Evolutionary conservation across 2,888 invertebrate species (phyloP), one percentile per base, ranked within the genome.

Genomic region (Cheilosia variabilis): DNA sequence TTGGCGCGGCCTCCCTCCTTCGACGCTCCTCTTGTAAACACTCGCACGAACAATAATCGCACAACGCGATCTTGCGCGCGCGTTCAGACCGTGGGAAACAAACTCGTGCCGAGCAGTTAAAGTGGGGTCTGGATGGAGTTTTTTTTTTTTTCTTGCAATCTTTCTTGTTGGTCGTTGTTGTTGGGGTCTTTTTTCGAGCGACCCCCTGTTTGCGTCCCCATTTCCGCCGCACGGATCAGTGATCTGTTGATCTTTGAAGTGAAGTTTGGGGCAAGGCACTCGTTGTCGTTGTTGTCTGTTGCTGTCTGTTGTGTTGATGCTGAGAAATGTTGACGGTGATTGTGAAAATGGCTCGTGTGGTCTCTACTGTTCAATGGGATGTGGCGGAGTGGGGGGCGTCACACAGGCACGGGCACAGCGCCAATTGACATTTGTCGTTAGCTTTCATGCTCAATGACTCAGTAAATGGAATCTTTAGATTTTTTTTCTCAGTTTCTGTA

Each of bases 71-170:
- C 87, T 77, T 88, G 86, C 81, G 88, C 89, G 89, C 90, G 88
- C 88, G 87, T 88, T 88, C 91, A 90, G 90, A 91, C 92, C 91
- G 91, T 91, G 91, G 91, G 91, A 91, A 91, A 91, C 91, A 91
- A 91, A 91, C 91, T 91, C 92, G 91, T 91, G 91, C 91, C 92
- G 91, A 84, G 84, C 73, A 75, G 79, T 79, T 84, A 79, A 75
- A 84, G 79, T 84, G 79, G 58, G 65, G 84, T 75, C 47, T 84
- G 58, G 53, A 65, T 73, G 50, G 37, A 34, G 78, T 68, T 2
- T 62, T 68, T 73, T 63, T 75, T 34, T 37, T 63, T 60, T 69
- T 41, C 60, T 66, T 75, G 69, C 69, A 79, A 84, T 80, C 69
- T 75, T 79, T 75, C 57, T 79, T 53, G 73, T 82, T 81, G 47